phyloP scores from a whole-genome alignment of 1,140 invertebrate genomes.

The Aethina tumida region DNA sequence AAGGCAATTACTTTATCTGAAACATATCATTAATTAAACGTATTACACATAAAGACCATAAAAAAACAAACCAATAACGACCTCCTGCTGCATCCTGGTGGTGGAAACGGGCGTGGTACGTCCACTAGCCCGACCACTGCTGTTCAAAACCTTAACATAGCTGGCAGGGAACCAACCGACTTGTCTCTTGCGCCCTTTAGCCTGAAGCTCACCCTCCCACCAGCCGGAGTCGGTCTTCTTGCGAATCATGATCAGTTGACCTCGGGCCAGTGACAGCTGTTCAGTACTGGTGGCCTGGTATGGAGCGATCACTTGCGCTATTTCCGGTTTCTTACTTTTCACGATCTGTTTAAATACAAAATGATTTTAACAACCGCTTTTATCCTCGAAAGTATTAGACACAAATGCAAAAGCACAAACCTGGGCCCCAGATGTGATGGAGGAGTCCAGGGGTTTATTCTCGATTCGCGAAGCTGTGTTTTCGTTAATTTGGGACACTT shows the following conservation, averaged over 20 bases:
- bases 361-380: neutral
- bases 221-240: slow-evolving; percentile 95
- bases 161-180: slow-evolving; percentile 97
- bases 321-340: slow-evolving; percentile 66
- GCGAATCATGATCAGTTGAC: slow-evolving; percentile 91
- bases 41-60: neutral
- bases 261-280: slow-evolving; percentile 80
- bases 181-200: slow-evolving; percentile 89
- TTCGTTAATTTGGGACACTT: slow-evolving; percentile 37
- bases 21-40: slow-evolving; percentile 24
- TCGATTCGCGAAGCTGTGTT: slow-evolving; percentile 33
- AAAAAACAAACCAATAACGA: slow-evolving; percentile 38
- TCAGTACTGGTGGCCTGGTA: slow-evolving; percentile 83
- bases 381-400: slow-evolving; percentile 4
- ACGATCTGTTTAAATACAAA: slow-evolving; percentile 17
- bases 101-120: slow-evolving; percentile 59
- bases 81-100: slow-evolving; percentile 49
- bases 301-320: slow-evolving; percentile 79
- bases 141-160: slow-evolving; percentile 80
- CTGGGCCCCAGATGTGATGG: slow-evolving; percentile 41
- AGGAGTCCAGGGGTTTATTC: slow-evolving; percentile 34
- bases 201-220: slow-evolving; percentile 99
- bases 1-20: slow-evolving; percentile 83
- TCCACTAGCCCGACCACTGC: slow-evolving; percentile 53
- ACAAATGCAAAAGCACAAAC: slow-evolving; percentile 27